A percentile compares a stretch with the other conserved stretches of the same genome.
Conservation (phyloP, 2,113 vertebrate species). For the Labeo rohita region DNA sequence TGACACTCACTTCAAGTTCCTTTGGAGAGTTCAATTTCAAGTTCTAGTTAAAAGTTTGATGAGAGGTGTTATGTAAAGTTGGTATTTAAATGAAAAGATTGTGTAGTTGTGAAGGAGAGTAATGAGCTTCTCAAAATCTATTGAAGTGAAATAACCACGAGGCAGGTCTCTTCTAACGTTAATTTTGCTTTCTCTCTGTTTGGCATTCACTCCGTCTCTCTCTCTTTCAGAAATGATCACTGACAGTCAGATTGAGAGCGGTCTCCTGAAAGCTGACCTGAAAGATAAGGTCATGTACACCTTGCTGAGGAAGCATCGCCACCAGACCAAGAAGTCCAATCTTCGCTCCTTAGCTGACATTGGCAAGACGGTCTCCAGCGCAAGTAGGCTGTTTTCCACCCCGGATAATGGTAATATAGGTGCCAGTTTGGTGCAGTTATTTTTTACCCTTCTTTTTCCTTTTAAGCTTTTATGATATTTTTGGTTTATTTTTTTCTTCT, state of each 20-base stretch:
- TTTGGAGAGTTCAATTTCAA: conserved; percentile 1
- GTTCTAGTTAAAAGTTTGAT: conserved; percentile 28
- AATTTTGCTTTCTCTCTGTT: conserved; percentile 1
- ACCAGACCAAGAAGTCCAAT: conserved; percentile 99
- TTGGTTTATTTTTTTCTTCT: background rate
- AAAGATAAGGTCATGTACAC: conserved; percentile 98
- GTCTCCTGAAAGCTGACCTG: conserved; percentile 89
- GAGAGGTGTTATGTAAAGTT: background rate
- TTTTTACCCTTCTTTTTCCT: conserved; percentile 20
- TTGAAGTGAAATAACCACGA: background rate
- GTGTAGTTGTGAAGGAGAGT: background rate
- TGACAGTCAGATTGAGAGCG: conserved; percentile 92
- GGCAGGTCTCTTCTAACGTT: background rate
- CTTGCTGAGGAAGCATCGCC: conserved; percentile 91
- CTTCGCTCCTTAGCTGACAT: conserved; percentile 97
- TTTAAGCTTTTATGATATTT: background rate
- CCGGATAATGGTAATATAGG: conserved; percentile 94
- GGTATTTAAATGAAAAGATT: background rate
- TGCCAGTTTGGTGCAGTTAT: conserved; percentile 81
- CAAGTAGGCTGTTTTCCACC: conserved; percentile 99
- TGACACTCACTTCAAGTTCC: conserved; percentile 7
- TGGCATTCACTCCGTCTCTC: conserved; percentile 7
- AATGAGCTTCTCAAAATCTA: background rate
- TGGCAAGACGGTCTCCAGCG: conserved; percentile 98
- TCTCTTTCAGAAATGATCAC: conserved; percentile 87